Evolutionary conservation across 2,113 vertebrate genomes (phyloP).

Genomic region (Pachycephala philippinensis): DNA sequence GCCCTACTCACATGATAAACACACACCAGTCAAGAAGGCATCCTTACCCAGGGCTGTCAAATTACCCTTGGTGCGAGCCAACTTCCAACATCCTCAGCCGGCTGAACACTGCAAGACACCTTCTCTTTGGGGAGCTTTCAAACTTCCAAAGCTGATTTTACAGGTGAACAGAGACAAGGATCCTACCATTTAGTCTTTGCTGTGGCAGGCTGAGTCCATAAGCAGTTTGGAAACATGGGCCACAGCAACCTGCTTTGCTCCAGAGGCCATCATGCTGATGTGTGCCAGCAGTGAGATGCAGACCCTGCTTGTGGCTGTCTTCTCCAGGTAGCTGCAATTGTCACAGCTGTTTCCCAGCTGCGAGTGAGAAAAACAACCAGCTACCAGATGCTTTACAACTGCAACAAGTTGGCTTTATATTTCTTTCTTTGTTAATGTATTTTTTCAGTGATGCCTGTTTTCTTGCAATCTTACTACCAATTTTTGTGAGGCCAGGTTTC

Average conservation of each 20-base stretch:
- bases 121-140: background rate
- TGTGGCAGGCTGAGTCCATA: background rate
- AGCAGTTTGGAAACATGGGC: background rate
- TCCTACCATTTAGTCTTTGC: background rate
- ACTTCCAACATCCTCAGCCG: background rate
- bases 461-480: background rate
- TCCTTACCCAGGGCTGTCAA: background rate
- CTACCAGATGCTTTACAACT: background rate
- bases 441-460: background rate
- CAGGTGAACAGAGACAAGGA: background rate
- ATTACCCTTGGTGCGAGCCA: accelerated
- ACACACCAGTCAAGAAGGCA: background rate
- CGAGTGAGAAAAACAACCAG: background rate
- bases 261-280: too few relatives aligned
- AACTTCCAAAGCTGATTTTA: background rate
- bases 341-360: background rate
- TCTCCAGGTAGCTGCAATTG: background rate
- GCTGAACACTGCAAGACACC: background rate
- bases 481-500: background rate
- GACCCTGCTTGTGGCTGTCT: background rate
- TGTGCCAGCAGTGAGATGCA: background rate
- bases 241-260: background rate
- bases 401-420: background rate
- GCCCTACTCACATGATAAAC: background rate
- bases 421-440: background rate